Percentiles rank a stretch among this genome's conserved stretches.
phyloP scores from a whole-genome alignment of 2,797 vertebrate species.

The Falco concolor region DNA sequence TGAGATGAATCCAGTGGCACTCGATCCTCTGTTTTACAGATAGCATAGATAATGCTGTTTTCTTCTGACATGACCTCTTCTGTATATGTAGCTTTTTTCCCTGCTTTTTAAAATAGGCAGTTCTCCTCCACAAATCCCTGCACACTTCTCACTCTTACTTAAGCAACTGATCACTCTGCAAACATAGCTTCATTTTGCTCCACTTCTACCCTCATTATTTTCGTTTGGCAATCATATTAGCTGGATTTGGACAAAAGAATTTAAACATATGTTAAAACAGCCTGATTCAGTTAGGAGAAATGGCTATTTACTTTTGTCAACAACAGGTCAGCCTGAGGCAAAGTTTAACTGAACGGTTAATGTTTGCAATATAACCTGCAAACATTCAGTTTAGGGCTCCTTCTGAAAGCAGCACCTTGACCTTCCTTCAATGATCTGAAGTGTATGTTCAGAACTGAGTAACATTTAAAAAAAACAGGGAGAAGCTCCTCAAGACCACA shows the following conservation, averaged over 20 bases:
- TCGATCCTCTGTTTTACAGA: background rate
- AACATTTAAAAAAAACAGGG: background rate
- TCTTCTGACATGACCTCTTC: background rate
- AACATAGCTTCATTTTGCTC: background rate
- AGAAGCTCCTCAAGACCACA: background rate
- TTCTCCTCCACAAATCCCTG: background rate
- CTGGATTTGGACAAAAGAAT: background rate
- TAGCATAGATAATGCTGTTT: accelerated
- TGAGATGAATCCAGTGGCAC: background rate
- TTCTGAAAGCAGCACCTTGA: background rate
- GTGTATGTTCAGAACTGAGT: background rate
- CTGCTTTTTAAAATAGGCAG: background rate
- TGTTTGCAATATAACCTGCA: background rate
- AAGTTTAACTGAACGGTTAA: background rate
- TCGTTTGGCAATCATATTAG: background rate
- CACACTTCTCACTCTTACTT: background rate
- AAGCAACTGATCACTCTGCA: background rate
- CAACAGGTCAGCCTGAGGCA: background rate
- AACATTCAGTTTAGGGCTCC: background rate
- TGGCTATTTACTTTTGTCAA: background rate
- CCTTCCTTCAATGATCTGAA: background rate
- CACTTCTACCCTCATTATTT: background rate
- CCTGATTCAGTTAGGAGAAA: background rate
- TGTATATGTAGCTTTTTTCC: background rate
- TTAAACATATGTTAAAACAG: background rate